Conservation (phyloP, 2,797 vertebrate genomes). For the Dromococcyx pavoninus region DNA sequence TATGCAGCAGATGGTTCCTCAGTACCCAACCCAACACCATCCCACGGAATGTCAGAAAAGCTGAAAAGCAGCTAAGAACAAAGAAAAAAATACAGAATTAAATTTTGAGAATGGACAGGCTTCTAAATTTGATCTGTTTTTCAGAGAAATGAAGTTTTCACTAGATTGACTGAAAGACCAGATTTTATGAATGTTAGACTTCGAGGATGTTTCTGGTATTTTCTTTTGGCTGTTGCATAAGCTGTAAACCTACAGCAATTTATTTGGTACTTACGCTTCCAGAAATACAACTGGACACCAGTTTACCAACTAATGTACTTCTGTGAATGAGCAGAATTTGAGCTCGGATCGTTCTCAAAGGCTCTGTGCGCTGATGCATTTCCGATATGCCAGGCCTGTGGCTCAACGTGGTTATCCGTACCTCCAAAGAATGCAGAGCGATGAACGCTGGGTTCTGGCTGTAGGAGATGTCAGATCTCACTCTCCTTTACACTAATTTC, state of each 20-base stretch:
- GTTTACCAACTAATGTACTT: background rate
- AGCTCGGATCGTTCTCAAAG: background rate
- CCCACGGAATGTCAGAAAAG: background rate
- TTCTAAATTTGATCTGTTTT: background rate
- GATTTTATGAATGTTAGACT: background rate
- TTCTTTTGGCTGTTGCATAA: background rate
- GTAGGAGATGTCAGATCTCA: background rate
- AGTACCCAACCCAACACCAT: background rate
- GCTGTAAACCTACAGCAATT: background rate
- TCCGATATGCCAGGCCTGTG: fast-evolving
- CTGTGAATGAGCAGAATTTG: background rate
- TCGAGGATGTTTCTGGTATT: background rate
- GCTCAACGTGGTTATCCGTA: background rate
- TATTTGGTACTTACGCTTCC: background rate
- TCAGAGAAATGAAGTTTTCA: background rate
- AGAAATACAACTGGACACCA: background rate
- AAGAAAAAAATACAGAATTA: background rate
- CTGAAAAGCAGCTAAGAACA: background rate
- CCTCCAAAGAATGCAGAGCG: background rate
- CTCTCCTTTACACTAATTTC: background rate
- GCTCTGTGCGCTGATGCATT: background rate
- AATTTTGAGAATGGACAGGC: background rate
- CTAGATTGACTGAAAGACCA: background rate
- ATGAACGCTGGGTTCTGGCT: background rate
- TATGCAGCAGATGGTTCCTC: background rate